Conservation (phyloP, 2,113 vertebrate species). For the Cricetomys ansorgei region DNA sequence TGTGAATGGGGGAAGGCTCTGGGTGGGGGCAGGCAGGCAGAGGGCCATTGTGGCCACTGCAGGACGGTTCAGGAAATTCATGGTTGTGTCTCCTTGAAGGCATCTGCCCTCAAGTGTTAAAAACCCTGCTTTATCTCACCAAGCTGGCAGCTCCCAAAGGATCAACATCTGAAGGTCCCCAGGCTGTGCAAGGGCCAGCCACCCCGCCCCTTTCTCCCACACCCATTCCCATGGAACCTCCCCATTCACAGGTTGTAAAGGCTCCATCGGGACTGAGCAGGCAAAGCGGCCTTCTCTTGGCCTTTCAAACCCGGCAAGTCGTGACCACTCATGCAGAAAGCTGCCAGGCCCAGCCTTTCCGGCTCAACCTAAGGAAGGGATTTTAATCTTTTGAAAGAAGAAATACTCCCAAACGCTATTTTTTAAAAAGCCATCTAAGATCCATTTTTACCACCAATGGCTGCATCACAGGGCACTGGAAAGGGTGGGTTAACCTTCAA, state of each 20-base stretch:
- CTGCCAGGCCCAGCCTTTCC: slow-evolving; percentile 76
- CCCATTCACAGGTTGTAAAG: slow-evolving; percentile 62
- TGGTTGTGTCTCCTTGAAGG: slow-evolving; percentile 85
- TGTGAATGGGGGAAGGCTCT: slow-evolving; percentile 92
- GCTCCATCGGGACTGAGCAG: slow-evolving; percentile 14
- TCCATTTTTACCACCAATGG: background rate
- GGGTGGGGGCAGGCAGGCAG: slow-evolving; percentile 80
- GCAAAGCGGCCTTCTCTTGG: slow-evolving; percentile 60
- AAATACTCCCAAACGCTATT: slow-evolving; percentile 68
- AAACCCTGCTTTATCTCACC: slow-evolving; percentile 75
- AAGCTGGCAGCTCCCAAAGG: slow-evolving; percentile 70
- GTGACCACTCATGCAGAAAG: slow-evolving; percentile 91
- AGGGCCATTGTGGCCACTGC: slow-evolving; percentile 90
- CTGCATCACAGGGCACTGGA: background rate
- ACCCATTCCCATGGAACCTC: background rate
- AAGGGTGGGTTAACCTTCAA: background rate
- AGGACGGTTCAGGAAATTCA: slow-evolving; percentile 87
- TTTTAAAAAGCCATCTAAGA: slow-evolving; percentile 22
- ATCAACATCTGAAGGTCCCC: slow-evolving; percentile 53
- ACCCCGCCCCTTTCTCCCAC: slow-evolving; percentile 48
- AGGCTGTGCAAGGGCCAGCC: background rate
- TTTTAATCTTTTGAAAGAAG: slow-evolving; percentile 82
- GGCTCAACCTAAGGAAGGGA: slow-evolving; percentile 78
- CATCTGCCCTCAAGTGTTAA: slow-evolving; percentile 84
- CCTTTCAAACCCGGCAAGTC: slow-evolving; percentile 86